Conservation (phyloP, 2,797 vertebrate genomes). For the Hyperoplus lanceolatus region DNA sequence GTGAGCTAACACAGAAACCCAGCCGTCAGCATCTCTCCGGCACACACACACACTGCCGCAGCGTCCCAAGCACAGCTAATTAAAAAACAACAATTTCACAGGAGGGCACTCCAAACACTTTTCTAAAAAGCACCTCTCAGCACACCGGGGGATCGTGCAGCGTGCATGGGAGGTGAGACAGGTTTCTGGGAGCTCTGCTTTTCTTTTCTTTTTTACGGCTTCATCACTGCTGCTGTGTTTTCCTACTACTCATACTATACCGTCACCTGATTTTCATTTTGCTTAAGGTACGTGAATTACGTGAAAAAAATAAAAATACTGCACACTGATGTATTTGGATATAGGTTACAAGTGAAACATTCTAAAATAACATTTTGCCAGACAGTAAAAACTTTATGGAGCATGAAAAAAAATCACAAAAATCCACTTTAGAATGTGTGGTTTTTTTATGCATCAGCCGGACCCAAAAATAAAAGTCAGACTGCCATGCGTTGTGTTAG, state of each 20-base stretch:
- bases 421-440: constrained; percentile 27
- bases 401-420: constrained; percentile 46
- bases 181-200: constrained; percentile 72
- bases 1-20: constrained; percentile 79
- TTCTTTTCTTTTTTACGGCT: constrained; percentile 73
- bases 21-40: constrained; percentile 85
- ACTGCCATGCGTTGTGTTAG: constrained; percentile 54
- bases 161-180: constrained; percentile 68
- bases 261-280: constrained; percentile 71
- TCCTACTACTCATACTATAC: constrained; percentile 55
- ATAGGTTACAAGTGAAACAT: constrained; percentile 42
- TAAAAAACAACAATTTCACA: constrained; percentile 90
- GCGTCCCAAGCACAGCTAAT: constrained; percentile 84
- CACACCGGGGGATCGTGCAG: constrained; percentile 84
- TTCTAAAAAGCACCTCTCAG: constrained; percentile 86
- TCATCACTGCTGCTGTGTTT: constrained; percentile 69
- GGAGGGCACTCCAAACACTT: constrained; percentile 83
- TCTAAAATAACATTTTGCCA: constrained; percentile 55
- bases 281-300: constrained; percentile 43
- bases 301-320: constrained; percentile 3
- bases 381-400: constrained; percentile 56
- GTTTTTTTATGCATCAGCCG: constrained; percentile 46
- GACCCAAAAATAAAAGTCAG: constrained; percentile 28
- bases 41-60: constrained; percentile 58
- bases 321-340: constrained; percentile 39